These are phyloP conservation scores for Oceanodroma leucorhoa DNA, from an alignment of 2,797 vertebrate genomes.

Conservation along the genomic window DNA sequence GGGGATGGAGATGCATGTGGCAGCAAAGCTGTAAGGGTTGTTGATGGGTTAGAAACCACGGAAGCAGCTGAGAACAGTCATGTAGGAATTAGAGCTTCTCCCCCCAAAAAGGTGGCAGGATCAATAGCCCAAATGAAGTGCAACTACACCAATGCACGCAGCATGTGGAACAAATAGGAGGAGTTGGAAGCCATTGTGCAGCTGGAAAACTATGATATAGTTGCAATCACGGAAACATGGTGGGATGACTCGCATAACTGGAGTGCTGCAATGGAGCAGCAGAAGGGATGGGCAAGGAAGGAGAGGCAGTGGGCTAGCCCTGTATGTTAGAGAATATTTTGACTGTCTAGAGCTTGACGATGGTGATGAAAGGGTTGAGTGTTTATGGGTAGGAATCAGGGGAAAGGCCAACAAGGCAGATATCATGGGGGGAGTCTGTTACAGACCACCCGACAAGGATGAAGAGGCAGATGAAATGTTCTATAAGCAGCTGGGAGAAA, in stretches of 20 bases:
- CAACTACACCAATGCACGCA: not conserved
- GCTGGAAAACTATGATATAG: not conserved
- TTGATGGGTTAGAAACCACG: not conserved
- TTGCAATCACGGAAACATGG: not conserved
- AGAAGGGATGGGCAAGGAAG: not conserved
- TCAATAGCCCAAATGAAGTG: not conserved
- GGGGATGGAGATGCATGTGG: not conserved
- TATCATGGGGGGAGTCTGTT: not conserved
- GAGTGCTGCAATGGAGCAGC: not conserved
- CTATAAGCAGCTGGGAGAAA: not conserved
- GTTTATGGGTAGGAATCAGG: not conserved
- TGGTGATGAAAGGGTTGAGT: not conserved
- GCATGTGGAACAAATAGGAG: not conserved
- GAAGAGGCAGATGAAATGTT: not conserved
- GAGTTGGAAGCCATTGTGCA: not conserved
- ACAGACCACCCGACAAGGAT: not conserved
- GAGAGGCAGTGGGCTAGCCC: not conserved
- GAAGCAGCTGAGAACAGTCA: not conserved
- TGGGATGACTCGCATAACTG: not conserved
- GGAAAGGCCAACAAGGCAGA: not conserved
- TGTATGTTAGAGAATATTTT: too few relatives aligned
- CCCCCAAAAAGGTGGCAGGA: rapidly evolving
- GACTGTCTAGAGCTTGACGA: too few relatives aligned
- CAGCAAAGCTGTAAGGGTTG: not conserved
- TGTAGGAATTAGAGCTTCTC: not conserved